These are phyloP conservation scores for Agelastica alni DNA, from an alignment of 2,888 invertebrate species.

Conservation along the genomic window DNA sequence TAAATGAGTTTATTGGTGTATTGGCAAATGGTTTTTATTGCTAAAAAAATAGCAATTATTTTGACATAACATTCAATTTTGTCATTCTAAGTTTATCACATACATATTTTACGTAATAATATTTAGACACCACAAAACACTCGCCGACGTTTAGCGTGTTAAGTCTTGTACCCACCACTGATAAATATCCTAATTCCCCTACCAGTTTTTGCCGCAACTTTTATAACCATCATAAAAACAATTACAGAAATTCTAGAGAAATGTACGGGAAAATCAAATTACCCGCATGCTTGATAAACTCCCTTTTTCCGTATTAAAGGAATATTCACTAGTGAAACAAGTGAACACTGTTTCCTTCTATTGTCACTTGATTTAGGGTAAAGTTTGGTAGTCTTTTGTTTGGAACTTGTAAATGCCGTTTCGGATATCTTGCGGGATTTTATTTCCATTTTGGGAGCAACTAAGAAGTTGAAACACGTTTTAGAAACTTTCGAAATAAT, in stretches of 20 bases:
- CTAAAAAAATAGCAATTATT: too few species aligned
- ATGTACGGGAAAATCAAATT: slow-evolving; percentile 18
- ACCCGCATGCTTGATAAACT: slow-evolving; percentile 19
- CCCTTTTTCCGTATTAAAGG: slow-evolving; percentile 6
- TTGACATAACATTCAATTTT: too few species aligned
- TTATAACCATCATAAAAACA: slow-evolving; percentile 16
- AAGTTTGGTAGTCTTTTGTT: slow-evolving; percentile 19
- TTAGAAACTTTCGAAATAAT: background rate
- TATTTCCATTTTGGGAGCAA: background rate
- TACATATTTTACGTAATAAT: too few species aligned
- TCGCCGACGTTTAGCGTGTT: too few species aligned
- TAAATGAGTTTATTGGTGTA: too few species aligned
- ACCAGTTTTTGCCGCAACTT: slow-evolving; percentile 6
- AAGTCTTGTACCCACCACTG: background rate
- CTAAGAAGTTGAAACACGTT: background rate
- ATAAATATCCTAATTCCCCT: background rate
- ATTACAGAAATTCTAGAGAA: slow-evolving; percentile 18
- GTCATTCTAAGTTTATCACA: too few species aligned
- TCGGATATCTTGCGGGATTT: background rate
- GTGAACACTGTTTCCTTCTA: slow-evolving; percentile 16
- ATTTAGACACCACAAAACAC: too few species aligned
- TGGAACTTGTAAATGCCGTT: slow-evolving; percentile 6
- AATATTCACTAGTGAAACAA: slow-evolving; percentile 16
- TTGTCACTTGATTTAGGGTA: slow-evolving; percentile 17
- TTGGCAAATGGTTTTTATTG: too few species aligned